phyloP scores from a whole-genome alignment of 2,888 invertebrate genomes.

The Nemotelus pantherinus region DNA sequence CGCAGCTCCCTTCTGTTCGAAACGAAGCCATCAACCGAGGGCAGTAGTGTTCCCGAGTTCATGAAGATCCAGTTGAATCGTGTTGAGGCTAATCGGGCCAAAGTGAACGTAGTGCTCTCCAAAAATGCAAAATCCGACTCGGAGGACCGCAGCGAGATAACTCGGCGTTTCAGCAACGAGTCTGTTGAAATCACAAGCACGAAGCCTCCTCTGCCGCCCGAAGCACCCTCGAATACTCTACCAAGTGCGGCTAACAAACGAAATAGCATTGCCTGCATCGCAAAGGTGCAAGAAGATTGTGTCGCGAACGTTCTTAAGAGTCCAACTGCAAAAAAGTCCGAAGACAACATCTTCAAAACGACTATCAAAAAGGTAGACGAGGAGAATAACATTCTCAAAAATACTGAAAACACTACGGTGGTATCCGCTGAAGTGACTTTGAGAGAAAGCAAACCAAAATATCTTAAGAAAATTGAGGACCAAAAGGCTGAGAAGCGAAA shows the following conservation, averaged over 20 bases:
- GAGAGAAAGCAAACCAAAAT: conserved; percentile 58
- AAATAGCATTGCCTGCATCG: background rate
- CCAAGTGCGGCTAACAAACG: background rate
- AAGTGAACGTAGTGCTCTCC: conserved; percentile 73
- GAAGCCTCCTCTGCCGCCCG: conserved; percentile 54
- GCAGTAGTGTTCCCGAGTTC: conserved; percentile 73
- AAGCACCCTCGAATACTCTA: background rate
- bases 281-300: background rate
- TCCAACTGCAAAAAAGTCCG: background rate
- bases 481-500: conserved; percentile 59
- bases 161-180: conserved; percentile 65
- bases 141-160: conserved; percentile 58
- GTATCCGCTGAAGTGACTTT: background rate
- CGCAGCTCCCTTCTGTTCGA: conserved; percentile 45
- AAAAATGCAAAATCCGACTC: conserved; percentile 64
- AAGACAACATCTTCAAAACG: conserved; percentile 48
- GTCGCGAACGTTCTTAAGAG: background rate
- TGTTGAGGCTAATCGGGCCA: conserved; percentile 71
- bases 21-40: conserved; percentile 29
- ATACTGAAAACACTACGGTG: conserved; percentile 42
- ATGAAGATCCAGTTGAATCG: conserved; percentile 76
- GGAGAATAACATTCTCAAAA: conserved; percentile 52
- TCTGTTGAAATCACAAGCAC: conserved; percentile 63
- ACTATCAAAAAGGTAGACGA: conserved; percentile 55
- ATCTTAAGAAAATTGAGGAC: conserved; percentile 58